Evolutionary conservation across 2,797 vertebrate species (phyloP).

Genomic region (Rallus crepitans): DNA sequence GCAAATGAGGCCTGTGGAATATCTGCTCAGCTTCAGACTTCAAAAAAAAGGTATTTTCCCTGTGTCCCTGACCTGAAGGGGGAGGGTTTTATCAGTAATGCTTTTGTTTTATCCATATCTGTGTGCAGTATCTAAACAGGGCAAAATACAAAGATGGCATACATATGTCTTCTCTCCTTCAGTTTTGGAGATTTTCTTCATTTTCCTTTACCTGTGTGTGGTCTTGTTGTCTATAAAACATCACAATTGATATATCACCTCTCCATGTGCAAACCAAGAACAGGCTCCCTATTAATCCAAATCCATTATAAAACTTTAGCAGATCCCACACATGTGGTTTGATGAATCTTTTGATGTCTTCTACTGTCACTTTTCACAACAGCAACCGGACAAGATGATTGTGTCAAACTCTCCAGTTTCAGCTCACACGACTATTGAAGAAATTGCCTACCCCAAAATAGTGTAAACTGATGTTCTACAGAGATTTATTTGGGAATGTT

Average conservation of each 20-base stretch:
- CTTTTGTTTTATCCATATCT: not conserved
- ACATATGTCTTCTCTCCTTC: slow-evolving; percentile 1
- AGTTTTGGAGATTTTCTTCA: not conserved
- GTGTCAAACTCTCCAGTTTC: not conserved
- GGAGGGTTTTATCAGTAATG: not conserved
- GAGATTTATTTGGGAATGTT: not conserved
- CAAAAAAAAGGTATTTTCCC: not conserved
- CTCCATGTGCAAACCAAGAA: slow-evolving; percentile 22
- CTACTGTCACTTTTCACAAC: slow-evolving; percentile 14
- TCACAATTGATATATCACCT: slow-evolving; percentile 36
- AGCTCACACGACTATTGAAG: not conserved
- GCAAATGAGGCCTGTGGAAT: not conserved
- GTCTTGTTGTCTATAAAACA: not conserved
- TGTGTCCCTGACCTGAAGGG: not conserved
- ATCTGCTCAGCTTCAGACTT: not conserved
- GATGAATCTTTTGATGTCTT: slow-evolving; percentile 29
- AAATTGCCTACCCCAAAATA: not conserved
- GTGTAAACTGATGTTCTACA: not conserved
- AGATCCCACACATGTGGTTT: slow-evolving; percentile 41
- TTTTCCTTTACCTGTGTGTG: not conserved
- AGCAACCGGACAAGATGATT: not conserved
- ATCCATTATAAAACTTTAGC: slow-evolving; percentile 11
- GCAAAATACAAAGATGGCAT: not conserved
- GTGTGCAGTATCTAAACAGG: not conserved
- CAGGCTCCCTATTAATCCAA: not conserved